Conservation (phyloP, 2,888 invertebrate species). For the Trichacis sp. region DNA sequence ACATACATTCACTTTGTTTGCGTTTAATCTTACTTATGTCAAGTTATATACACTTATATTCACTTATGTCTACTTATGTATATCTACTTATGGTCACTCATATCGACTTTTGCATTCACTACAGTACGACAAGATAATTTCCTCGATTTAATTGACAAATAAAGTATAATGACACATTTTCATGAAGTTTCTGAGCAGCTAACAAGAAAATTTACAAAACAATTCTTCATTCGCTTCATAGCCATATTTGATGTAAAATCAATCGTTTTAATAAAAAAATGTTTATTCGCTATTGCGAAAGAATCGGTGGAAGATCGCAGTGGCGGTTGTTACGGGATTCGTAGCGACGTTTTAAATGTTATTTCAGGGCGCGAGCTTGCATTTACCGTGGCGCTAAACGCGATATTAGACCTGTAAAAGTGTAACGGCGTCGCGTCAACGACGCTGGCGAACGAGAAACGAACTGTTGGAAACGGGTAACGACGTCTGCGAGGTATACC, state of each 20-base stretch:
- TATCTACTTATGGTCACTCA: too few relatives aligned
- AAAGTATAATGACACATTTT: too few relatives aligned
- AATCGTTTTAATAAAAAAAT: background rate
- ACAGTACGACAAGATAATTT: too few relatives aligned
- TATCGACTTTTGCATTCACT: too few relatives aligned
- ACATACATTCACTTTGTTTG: too few relatives aligned
- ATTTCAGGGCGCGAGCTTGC: conserved; percentile 33
- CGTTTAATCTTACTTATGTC: too few relatives aligned
- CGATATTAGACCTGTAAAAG: conserved; percentile 64
- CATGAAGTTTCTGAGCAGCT: too few relatives aligned
- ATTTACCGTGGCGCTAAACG: conserved; percentile 49
- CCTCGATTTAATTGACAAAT: too few relatives aligned
- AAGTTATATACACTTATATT: too few relatives aligned
- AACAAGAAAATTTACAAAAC: too few relatives aligned
- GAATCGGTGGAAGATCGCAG: background rate
- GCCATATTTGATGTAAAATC: background rate
- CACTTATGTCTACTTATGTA: too few relatives aligned
- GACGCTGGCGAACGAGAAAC: conserved; percentile 55
- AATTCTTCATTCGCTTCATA: too few relatives aligned
- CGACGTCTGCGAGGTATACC: conserved; percentile 58
- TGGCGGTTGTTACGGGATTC: background rate
- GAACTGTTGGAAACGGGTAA: conserved; percentile 55
- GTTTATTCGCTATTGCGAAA: background rate
- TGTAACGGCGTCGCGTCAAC: conserved; percentile 51
- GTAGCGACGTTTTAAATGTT: conserved; percentile 36